These are phyloP conservation scores for Agonum fuliginosum DNA, from an alignment of 2,888 invertebrate genomes.

Conservation along the genomic window DNA sequence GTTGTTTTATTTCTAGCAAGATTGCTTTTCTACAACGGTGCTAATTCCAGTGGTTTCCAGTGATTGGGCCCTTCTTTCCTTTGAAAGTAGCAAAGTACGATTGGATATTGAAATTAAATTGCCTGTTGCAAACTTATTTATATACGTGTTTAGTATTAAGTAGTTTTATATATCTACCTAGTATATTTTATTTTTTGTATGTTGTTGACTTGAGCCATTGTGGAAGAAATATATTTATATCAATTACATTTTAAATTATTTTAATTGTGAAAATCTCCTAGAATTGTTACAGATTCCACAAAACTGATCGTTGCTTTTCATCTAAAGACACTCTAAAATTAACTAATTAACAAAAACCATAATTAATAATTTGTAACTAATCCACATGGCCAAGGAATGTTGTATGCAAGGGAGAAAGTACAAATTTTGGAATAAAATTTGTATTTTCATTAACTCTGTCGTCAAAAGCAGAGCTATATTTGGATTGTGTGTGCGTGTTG, in stretches of 20 bases:
- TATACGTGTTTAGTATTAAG: constrained; percentile 62
- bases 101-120: constrained; percentile 37
- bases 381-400: constrained; percentile 72
- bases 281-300: constrained; percentile 25
- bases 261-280: constrained; percentile 42
- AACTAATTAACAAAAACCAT: constrained; percentile 67
- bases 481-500: background rate
- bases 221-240: constrained; percentile 74
- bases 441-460: background rate
- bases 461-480: background rate
- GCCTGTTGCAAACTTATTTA: constrained; percentile 49
- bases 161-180: constrained; percentile 69
- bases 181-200: constrained; percentile 73
- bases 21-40: background rate
- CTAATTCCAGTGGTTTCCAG: constrained; percentile 1
- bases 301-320: constrained; percentile 49
- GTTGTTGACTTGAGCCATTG: constrained; percentile 74
- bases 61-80: constrained; percentile 52
- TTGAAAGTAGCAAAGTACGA: constrained; percentile 50
- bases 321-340: constrained; percentile 60
- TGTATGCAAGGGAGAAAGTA: constrained; percentile 59
- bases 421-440: background rate
- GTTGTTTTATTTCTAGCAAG: background rate
- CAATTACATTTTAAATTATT: constrained; percentile 66
- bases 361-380: constrained; percentile 66